Evolutionary conservation across 2,888 invertebrate genomes (phyloP).

Genomic region (Philopedon plagiatum): DNA sequence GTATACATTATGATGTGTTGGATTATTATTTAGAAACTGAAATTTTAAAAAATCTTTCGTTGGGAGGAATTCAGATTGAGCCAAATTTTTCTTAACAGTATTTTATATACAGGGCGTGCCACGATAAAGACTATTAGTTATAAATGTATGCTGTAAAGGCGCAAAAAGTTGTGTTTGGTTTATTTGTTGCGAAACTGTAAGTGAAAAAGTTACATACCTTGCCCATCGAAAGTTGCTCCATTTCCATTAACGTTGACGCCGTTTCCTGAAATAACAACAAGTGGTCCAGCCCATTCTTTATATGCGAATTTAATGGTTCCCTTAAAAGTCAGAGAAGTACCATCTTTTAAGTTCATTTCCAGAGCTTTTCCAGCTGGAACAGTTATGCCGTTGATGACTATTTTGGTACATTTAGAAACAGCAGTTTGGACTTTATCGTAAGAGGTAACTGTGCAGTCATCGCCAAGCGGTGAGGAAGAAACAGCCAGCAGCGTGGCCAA

Average conservation of each 20-base stretch:
- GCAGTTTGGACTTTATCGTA: slow-evolving; percentile 31
- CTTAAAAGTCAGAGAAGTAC: slow-evolving; percentile 25
- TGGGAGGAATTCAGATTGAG: too few species aligned
- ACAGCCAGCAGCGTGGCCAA: not conserved
- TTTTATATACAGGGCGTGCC: too few species aligned
- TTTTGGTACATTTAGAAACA: slow-evolving; percentile 14
- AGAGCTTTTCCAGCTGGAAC: slow-evolving; percentile 46
- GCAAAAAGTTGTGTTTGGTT: too few species aligned
- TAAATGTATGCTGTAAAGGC: too few species aligned
- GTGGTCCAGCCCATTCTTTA: slow-evolving; percentile 38
- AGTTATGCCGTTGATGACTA: slow-evolving; percentile 31
- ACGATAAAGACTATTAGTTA: too few species aligned
- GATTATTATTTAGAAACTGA: too few species aligned
- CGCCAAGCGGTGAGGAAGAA: not conserved
- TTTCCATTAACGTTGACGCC: slow-evolving; percentile 35
- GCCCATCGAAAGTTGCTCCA: slow-evolving; percentile 47
- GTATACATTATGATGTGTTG: too few species aligned
- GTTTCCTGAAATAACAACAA: slow-evolving; percentile 33
- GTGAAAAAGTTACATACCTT: slow-evolving; percentile 27
- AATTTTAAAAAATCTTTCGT: too few species aligned
- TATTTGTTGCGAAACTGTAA: not conserved
- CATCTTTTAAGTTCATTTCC: slow-evolving; percentile 24
- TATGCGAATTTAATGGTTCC: slow-evolving; percentile 36
- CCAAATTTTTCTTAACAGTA: too few species aligned
- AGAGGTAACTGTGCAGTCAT: slow-evolving; percentile 33